Evolutionary conservation across 2,888 invertebrate species (phyloP), one percentile per base, ranked within the genome.

Genomic region (Cephus pygmeus): DNA sequence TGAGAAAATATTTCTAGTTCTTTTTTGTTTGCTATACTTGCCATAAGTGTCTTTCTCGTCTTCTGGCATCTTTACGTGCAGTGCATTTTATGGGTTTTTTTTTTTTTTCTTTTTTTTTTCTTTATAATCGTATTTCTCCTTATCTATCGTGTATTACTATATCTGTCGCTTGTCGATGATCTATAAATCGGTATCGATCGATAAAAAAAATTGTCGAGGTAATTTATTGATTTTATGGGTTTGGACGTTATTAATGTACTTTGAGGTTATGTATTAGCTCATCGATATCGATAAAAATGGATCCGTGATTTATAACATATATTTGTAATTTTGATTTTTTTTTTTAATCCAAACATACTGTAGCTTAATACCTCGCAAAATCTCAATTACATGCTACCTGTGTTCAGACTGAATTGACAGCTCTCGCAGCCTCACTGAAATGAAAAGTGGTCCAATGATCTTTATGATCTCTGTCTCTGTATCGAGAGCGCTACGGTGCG

Each of bases 371-470:
- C 2, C 71, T n/a, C 33, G 34, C 12, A 34, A 36, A 77, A 77
- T 77, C 73, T 36, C 12, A 35, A 77, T 73, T 76, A 73, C 77
- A 73, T 34, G 30, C 73, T 68, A 69, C 1, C 31, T 75, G 30
- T 69, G 23, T n/a, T 56, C 56, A n/a, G n/a, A 71, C 6, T 30
- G 30, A 73, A 34, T 35, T 30, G 74, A 73, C 74, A 23, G 12
- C 30, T 30, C 68, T 34, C 34, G 68, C 23, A 36, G n/a, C 30
- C 40, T 30, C 68, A 34, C 34, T 34, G 11, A 36, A 9, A 40
- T 75, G 23, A 73, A 75, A 75, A 71, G 40, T 69, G 69, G 75
- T 75, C 69, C 77, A 75, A n/a, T 75, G 77, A 78, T 78, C 78
- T 75, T 69, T 68, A 73, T 15, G 78, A 78, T 75, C 40, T 40